Evolutionary conservation across 2,113 vertebrate species (phyloP).

Genomic region (Haemorhous mexicanus): DNA sequence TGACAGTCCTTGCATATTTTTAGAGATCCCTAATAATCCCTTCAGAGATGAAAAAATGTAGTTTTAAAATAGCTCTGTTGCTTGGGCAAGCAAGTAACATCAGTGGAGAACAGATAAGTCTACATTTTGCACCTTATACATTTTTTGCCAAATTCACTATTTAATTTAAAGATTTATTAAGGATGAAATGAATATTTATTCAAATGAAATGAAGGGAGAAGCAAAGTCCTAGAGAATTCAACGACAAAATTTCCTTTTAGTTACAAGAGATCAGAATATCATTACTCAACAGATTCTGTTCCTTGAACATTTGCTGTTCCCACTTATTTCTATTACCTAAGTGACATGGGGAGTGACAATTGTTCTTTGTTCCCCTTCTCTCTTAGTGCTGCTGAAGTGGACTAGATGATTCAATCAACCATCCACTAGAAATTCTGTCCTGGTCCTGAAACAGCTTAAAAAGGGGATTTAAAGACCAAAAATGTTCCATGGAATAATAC

Average conservation of each 20-base stretch:
- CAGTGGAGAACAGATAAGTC: neutral
- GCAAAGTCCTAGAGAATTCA: neutral
- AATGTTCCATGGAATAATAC: neutral
- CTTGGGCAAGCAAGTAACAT: conserved; percentile 34
- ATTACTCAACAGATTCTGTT: neutral
- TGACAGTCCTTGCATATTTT: neutral
- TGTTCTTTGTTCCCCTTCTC: neutral
- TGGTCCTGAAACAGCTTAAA: neutral
- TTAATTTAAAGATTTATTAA: conserved; percentile 20
- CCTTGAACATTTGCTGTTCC: neutral
- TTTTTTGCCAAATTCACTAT: neutral
- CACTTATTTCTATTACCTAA: neutral
- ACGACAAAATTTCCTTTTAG: neutral
- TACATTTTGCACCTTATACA: conserved; percentile 19
- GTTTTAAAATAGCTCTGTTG: conserved; percentile 53
- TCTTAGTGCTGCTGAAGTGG: neutral
- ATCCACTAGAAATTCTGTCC: neutral
- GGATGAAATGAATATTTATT: neutral
- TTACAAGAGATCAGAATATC: neutral
- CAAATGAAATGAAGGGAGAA: neutral
- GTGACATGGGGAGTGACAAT: neutral
- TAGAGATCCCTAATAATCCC: conserved; percentile 24
- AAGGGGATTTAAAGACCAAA: neutral
- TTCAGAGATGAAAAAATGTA: conserved; percentile 4
- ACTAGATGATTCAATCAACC: neutral